Conservation (phyloP, 2,888 invertebrate genomes). For the Baccha elongata region DNA sequence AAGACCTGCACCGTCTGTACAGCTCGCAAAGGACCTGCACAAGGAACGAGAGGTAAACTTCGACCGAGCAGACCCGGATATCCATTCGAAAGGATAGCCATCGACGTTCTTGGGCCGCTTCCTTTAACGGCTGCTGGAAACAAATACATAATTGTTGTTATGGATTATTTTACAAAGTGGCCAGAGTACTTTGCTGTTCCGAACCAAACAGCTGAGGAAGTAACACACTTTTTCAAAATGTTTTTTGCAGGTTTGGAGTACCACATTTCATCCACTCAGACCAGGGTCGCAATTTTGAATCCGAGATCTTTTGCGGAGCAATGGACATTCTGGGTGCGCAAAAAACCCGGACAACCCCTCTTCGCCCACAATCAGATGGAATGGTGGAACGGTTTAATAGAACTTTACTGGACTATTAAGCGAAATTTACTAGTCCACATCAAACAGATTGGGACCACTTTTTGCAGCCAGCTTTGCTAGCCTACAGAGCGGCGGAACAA, state of each 20-base stretch:
- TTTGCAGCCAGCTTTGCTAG: constrained; percentile 39
- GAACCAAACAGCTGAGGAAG: constrained; percentile 42
- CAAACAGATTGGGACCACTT: constrained; percentile 69
- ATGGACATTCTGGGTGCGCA: constrained; percentile 46
- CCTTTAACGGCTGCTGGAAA: background rate
- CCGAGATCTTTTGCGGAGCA: background rate
- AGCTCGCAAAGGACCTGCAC: background rate
- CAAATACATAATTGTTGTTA: constrained; percentile 10
- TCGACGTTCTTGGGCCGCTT: constrained; percentile 30
- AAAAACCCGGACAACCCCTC: constrained; percentile 74
- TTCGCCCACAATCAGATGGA: too few species aligned
- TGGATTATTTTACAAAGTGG: too few species aligned
- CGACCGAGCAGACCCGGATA: background rate
- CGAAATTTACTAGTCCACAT: constrained; percentile 50
- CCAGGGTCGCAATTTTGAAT: constrained; percentile 54
- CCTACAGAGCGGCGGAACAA: constrained; percentile 61
- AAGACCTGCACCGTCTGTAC: background rate
- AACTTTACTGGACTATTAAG: constrained; percentile 74
- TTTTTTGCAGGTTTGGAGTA: constrained; percentile 51
- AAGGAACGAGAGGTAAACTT: background rate
- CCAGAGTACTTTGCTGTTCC: too few species aligned
- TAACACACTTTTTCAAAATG: constrained; percentile 31
- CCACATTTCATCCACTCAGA: constrained; percentile 58
- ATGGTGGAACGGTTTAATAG: too few species aligned
- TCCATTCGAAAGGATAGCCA: background rate